Conservation (phyloP, 1,140 invertebrate genomes). For the Myzus persicae region DNA sequence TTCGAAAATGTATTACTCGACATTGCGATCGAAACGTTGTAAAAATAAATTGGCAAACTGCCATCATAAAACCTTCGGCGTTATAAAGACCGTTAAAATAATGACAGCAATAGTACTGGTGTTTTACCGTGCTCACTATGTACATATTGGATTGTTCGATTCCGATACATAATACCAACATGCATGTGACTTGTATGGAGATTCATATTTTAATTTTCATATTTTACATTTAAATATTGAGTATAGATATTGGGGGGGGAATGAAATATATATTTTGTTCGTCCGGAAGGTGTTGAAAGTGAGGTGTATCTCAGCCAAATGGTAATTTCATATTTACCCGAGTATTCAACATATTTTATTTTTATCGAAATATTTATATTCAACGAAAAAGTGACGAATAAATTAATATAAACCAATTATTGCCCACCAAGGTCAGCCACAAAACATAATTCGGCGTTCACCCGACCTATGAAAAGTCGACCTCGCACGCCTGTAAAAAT, state of each 20-base stretch:
- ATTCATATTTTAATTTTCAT: not conserved
- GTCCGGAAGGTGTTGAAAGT: not conserved
- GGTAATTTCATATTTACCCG: not conserved
- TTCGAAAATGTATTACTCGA: not conserved
- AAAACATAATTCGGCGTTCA: not conserved
- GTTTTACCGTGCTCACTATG: not conserved
- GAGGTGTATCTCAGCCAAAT: not conserved
- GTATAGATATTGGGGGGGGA: not conserved
- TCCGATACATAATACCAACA: not conserved
- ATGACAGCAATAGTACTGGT: not conserved
- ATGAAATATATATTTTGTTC: not conserved
- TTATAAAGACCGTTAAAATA: not conserved
- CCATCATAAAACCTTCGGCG: not conserved
- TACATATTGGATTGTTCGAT: not conserved
- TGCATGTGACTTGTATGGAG: not conserved
- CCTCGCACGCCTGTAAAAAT: not conserved
- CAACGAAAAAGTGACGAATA: not conserved
- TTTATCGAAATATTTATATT: not conserved
- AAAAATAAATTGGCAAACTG: not conserved
- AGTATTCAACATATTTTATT: not conserved
- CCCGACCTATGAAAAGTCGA: not conserved
- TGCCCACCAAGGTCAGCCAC: not conserved
- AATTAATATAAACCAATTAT: not conserved
- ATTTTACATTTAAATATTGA: not conserved
- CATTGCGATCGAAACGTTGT: not conserved